Base-by-base conservation (phyloP, 2,888 invertebrate genomes). In the Trichopoda pennipes region DNA sequence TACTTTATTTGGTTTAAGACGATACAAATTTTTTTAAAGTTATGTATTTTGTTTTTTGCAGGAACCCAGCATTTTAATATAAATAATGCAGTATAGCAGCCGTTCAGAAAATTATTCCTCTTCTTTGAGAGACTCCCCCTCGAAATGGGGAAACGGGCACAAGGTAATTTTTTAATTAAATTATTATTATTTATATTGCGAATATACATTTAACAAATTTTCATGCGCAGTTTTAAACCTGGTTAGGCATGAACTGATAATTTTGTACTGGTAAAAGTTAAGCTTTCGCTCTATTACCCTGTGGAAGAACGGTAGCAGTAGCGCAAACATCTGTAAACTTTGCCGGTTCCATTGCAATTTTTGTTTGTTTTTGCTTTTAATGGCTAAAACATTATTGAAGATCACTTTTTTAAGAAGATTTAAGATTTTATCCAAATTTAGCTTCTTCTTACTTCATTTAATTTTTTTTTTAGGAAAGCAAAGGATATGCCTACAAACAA, bases 101-200 rank as follows among this genome's bases (percentile, higher is more conserved):
- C 89, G 87, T 82, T 88, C 90, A 80, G 90, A 89, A 85, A 89
- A 88, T 86, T 89, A 88, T 86, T 89, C 90, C 85, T 87, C 90
- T 78, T 86, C 89, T 66, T 70, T 88, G 81, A 86, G 87, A 82
- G 88, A 88, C 72, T 85, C 87, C 42, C 88, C 89, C 19, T 86
- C 89, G 4, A 89, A 88, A 84, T 88, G 88, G 87, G 85, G 79
- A 38, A 85, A 60, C 69, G 87, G 87, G 78, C 88, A 87, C 78
- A 89, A 87, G 85, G 89, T 90, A 84, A 82, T 44, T 44, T 44
- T 44, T 44, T 44, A 14, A 16, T 16, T n/a, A 6, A n/a, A 12
- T 42, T 28, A 28, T 28, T 3, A 3, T 28, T 4, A 28, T 28
- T 2, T 28, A 28, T 28, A 28, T 28, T 28, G 23, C 2, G 4